Evolutionary conservation across 2,888 invertebrate genomes (phyloP).

Genomic region (Tachina fera): DNA sequence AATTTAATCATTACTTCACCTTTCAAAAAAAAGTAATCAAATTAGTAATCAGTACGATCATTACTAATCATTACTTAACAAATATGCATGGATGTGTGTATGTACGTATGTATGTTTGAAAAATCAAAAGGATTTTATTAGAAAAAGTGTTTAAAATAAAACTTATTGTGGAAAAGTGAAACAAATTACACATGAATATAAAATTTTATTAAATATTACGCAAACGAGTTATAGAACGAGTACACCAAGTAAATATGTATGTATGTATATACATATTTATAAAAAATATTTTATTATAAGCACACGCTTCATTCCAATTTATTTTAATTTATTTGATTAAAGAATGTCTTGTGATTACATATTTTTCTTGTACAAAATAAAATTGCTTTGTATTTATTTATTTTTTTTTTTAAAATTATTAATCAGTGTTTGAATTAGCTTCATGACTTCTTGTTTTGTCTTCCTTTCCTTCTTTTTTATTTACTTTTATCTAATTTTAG

Average conservation of each 20-base stretch:
- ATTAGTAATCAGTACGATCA: too few relatives aligned
- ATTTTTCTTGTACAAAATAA: slow-evolving; percentile 55
- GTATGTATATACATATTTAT: neutral
- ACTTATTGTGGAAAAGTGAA: neutral
- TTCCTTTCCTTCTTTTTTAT: slow-evolving; percentile 76
- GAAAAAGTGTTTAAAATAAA: neutral
- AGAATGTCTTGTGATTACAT: slow-evolving; percentile 23
- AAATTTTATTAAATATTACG: slow-evolving; percentile 15
- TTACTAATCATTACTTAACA: too few relatives aligned
- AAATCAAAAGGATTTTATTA: too few relatives aligned
- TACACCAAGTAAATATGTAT: neutral
- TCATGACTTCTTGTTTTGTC: slow-evolving; percentile 65
- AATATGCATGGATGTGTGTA: too few relatives aligned
- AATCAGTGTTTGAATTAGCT: slow-evolving; percentile 62
- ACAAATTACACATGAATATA: neutral
- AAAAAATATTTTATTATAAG: neutral
- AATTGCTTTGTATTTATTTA: slow-evolving; percentile 55
- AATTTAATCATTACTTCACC: too few relatives aligned
- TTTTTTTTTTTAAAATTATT: slow-evolving; percentile 34
- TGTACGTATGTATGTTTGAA: too few relatives aligned
- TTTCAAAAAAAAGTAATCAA: too few relatives aligned
- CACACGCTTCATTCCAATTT: slow-evolving; percentile 1
- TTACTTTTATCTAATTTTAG: slow-evolving; percentile 80
- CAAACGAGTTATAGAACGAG: slow-evolving; percentile 64
- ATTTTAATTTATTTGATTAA: slow-evolving; percentile 2